Percentiles rank a stretch among this genome's conserved stretches.
Evolutionary conservation across 2,113 vertebrate genomes (phyloP).

Genomic region (Myanophis thanlyinensis): DNA sequence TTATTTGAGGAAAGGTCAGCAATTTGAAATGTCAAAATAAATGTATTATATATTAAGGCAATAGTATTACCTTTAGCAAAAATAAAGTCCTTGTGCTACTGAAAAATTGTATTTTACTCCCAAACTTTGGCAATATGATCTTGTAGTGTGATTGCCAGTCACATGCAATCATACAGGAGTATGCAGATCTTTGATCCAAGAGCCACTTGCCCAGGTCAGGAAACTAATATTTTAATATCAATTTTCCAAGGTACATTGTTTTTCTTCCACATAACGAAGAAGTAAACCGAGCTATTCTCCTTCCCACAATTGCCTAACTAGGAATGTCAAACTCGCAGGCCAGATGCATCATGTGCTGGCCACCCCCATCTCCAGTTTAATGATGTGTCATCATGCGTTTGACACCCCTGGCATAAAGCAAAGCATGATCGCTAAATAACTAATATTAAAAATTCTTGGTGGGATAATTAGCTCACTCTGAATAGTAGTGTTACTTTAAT

Average conservation of each 20-base stretch:
- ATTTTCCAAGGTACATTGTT: neutral
- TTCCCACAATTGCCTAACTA: too few relatives aligned
- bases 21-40: neutral
- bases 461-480: neutral
- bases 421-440: neutral
- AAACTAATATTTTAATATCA: neutral
- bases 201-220: neutral
- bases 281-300: neutral
- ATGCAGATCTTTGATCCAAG: neutral
- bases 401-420: too few relatives aligned
- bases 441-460: neutral
- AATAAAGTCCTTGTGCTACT: neutral
- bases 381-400: too few relatives aligned
- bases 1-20: neutral
- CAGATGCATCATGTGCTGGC: too few relatives aligned
- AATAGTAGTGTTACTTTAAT: constrained; percentile 33
- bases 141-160: neutral
- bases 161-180: neutral
- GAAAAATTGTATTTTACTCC: neutral
- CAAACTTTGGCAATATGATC: neutral
- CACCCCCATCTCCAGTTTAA: too few relatives aligned
- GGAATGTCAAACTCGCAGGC: too few relatives aligned
- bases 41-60: neutral
- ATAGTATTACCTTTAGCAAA: neutral
- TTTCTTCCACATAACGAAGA: neutral